Percentiles rank a stretch among this genome's conserved stretches.
phyloP scores from a whole-genome alignment of 1,140 invertebrate genomes.

The Zaprionus camerounensis region DNA sequence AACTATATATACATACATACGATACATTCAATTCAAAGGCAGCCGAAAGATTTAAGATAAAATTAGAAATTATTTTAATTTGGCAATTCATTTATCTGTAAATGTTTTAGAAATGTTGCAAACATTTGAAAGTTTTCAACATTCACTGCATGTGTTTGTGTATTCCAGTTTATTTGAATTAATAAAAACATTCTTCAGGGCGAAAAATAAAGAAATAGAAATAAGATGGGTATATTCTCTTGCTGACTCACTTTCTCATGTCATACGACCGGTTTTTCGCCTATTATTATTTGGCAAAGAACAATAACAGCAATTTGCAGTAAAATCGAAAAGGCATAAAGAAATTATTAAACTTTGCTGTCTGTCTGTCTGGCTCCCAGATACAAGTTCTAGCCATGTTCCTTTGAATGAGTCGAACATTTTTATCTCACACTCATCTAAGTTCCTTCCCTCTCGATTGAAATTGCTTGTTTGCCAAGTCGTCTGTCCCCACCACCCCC shows the following conservation, averaged over 20 bases:
- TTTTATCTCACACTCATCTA: constrained; percentile 65
- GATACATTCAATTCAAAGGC: too few species aligned
- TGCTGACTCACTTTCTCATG: background rate
- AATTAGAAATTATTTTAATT: too few species aligned
- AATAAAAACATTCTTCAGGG: too few species aligned
- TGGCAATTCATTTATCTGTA: too few species aligned
- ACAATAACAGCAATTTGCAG: constrained; percentile 41
- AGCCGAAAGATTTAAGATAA: too few species aligned
- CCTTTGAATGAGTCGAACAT: constrained; percentile 61
- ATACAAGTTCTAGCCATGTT: constrained; percentile 9
- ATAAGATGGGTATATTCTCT: too few species aligned
- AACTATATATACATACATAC: background rate
- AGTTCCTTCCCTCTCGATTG: constrained; percentile 30
- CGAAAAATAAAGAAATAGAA: too few species aligned
- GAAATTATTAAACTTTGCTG: constrained; percentile 68
- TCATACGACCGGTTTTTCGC: background rate
- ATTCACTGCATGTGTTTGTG: background rate
- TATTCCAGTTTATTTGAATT: background rate
- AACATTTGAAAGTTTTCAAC: too few species aligned
- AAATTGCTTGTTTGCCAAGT: constrained; percentile 64
- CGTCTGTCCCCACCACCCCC: constrained; percentile 26
- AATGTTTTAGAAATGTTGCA: too few species aligned
- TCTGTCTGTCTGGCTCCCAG: constrained; percentile 17
- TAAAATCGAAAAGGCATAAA: constrained; percentile 68
- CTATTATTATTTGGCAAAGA: constrained; percentile 63